Evolutionary conservation across 2,113 vertebrate genomes (phyloP), one percentile per base, ranked within the genome.

Genomic region (Seriola aureovittata): DNA sequence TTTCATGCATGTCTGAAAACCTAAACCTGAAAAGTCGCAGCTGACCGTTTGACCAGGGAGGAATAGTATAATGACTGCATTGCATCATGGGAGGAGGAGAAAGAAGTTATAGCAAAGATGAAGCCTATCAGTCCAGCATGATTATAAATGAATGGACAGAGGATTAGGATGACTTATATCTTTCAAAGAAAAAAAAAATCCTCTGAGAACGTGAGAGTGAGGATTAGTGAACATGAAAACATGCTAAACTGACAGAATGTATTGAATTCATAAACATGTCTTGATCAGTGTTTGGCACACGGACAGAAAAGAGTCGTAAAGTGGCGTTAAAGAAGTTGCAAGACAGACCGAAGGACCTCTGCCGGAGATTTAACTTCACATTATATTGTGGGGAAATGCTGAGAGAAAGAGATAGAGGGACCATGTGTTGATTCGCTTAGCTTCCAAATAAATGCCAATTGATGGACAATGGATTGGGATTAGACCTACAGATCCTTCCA

Each of bases 381-480:
- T 68, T 16, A 32, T 38, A 32, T 5, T 64, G 54, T 48, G 62
- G 8, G 29, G 29, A 29, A 38, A 73, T 3, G 38, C 66, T 36
- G 32, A 62, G 66, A 73, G 58, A 32, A 13, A 7, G 36, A 9
- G 29, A 76, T 5, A 10, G 75, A 71, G 3, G 19, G 66, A 76
- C 21, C 9, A n/a, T 13, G 36, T 54, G 63, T 40, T 80, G 81
- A 86, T 71, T 71, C 74, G 68, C 48, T 58, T 40, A 58, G 40
- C 40, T 13, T 81, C 83, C 4, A 58, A 71, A 80, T 62, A 67
- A 88, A 85, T 71, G 60, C 69, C 82, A 73, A 69, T 23, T 58
- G 78, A 82, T 78, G 82, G 73, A 88, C 78, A 86, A 80, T 78
- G 6, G 71, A 84, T 64, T 10, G 54, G 83, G 85, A 89, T 89